A percentile compares a stretch with the other conserved stretches of the same genome.
Evolutionary conservation across 1,140 invertebrate species (phyloP).

Genomic region (Lordiphosa clarofinis): DNA sequence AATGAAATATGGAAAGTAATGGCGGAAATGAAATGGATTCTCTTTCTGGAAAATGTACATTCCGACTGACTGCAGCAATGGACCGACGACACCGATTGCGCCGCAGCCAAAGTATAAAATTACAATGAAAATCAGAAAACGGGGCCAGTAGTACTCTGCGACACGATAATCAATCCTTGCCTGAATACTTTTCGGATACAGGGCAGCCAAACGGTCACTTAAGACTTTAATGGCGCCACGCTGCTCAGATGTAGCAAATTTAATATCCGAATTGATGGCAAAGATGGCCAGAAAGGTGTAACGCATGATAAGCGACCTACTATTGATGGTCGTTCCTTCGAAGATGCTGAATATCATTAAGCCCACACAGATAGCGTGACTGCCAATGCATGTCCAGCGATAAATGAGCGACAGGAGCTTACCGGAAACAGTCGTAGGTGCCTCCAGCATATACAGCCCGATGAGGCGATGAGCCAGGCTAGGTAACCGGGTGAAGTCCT

Average conservation of each 20-base stretch:
- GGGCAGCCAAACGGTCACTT: constrained; percentile 11
- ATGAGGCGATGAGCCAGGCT: constrained; percentile 12
- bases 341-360: constrained; percentile 33
- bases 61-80: constrained; percentile 19
- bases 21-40: constrained; percentile 24
- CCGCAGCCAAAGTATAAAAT: constrained; percentile 31
- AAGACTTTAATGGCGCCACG: constrained; percentile 9
- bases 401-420: constrained; percentile 13
- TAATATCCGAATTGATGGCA: constrained; percentile 43
- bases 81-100: constrained; percentile 33
- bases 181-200: constrained; percentile 27
- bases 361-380: constrained; percentile 19
- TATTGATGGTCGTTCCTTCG: constrained; percentile 19
- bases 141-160: constrained; percentile 41
- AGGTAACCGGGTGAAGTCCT: constrained; percentile 36
- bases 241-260: constrained; percentile 33
- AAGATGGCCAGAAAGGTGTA: constrained; percentile 34
- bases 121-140: constrained; percentile 3
- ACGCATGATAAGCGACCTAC: constrained; percentile 16
- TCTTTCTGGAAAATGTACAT: constrained; percentile 13
- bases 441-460: constrained; percentile 27
- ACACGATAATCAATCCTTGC: constrained; percentile 18
- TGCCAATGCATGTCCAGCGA: constrained; percentile 15
- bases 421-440: background rate
- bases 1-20: constrained; percentile 38